Base-by-base conservation (phyloP, 1,140 invertebrate species). In the Drosophila trapezifrons region DNA sequence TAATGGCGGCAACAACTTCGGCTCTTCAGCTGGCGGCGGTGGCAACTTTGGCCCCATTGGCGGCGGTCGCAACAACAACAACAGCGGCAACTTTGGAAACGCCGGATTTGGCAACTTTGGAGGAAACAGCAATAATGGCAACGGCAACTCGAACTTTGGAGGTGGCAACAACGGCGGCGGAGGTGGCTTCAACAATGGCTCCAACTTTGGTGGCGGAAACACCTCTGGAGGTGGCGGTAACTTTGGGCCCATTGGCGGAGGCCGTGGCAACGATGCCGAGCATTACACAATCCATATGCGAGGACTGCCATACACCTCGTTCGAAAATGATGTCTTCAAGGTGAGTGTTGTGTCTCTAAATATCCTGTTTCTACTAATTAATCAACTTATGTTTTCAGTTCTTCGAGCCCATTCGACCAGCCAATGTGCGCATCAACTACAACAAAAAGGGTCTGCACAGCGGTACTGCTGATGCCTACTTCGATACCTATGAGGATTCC, bases 401-500 rank as follows among this genome's bases (percentile, higher is more conserved):
- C 69, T 92, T 92, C 35, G 87, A 91, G 46, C 91, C 91, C n/a
- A 62, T 92, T 38, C 82, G 91, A 9, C 91, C 91, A 27, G 80
- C 80, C 13, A 86, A 90, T 71, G 90, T 92, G 54, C 82, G 90
- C 27, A 83, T 92, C 45, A 91, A 91, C 42, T 92, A 90, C 58
- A 91, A 92, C 59, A 91, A 91, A 18, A 91, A 98, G 93, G 97
- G 97, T 2, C 93, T 97, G 59, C 96, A 97, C 15, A 97, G 96
- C 93, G 98, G 98, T 13, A 98, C 98, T 92, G 97, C 97, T 32
- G 98, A 97, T 83, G 95, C 98, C 45, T 95, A 97, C 92, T 95
- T 98, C 91, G 95, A 95, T 38, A 94, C 94, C 66, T 95, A 96
- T 52, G 95, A 96, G 35, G 97, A 98, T 92, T 93, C 97, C 20